These are phyloP conservation scores for Bradypodion pumilum DNA, from an alignment of 2,797 vertebrate genomes.

Conservation along the genomic window DNA sequence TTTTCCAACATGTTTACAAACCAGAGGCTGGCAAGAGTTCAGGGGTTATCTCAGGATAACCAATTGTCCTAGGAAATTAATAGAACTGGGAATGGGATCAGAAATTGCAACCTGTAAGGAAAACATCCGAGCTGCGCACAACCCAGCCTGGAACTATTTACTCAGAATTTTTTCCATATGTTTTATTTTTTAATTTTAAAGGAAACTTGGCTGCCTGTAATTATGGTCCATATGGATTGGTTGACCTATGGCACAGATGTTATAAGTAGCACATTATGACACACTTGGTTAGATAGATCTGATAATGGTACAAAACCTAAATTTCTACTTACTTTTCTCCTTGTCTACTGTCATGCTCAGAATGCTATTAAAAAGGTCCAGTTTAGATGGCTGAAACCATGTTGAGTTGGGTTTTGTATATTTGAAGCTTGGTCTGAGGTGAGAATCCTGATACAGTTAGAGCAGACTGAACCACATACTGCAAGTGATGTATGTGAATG, in stretches of 20 bases:
- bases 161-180: not conserved
- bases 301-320: not conserved
- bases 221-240: not conserved
- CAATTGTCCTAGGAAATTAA: not conserved
- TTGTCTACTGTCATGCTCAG: not conserved
- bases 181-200: not conserved
- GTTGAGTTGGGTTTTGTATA: too few species aligned
- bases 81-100: not conserved
- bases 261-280: not conserved
- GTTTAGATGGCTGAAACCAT: too few species aligned
- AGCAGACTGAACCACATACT: not conserved
- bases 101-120: not conserved
- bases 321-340: not conserved
- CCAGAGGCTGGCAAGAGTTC: not conserved
- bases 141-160: not conserved
- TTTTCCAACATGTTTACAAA: not conserved
- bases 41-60: constrained; percentile 5
- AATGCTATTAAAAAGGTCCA: not conserved
- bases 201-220: not conserved
- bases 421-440: not conserved
- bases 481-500: not conserved
- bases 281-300: not conserved
- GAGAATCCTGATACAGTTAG: not conserved
- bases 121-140: not conserved
- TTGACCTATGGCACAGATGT: too few species aligned